These are phyloP conservation scores for Encarsia formosa DNA, from an alignment of 2,888 invertebrate genomes.

Conservation along the genomic window DNA sequence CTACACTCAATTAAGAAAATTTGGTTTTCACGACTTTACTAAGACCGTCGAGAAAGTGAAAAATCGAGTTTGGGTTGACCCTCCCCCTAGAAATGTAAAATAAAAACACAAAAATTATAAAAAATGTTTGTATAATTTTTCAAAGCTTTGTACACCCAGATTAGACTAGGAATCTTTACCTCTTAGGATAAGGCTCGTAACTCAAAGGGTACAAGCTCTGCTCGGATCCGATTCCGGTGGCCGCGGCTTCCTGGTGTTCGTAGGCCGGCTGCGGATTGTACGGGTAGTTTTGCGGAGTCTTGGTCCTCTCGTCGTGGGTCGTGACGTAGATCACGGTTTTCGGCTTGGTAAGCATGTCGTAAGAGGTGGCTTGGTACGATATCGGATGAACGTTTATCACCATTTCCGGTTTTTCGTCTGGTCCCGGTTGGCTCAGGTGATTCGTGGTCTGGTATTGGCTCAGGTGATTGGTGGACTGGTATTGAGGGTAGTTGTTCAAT, in stretches of 20 bases:
- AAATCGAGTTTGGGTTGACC: not conserved
- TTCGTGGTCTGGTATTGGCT: not conserved
- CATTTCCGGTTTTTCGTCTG: slow-evolving; percentile 29
- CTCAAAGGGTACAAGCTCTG: not conserved
- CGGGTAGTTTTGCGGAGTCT: slow-evolving; percentile 35
- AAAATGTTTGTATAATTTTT: not conserved
- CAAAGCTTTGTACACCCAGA: not conserved
- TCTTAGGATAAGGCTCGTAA: slow-evolving; percentile 3
- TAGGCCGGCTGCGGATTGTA: slow-evolving; percentile 6
- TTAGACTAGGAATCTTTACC: not conserved
- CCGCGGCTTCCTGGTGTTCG: slow-evolving; percentile 3
- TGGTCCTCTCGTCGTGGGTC: slow-evolving; percentile 16
- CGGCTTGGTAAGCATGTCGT: slow-evolving; percentile 9
- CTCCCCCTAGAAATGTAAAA: not conserved
- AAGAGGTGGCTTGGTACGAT: slow-evolving; percentile 11
- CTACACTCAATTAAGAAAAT: not conserved
- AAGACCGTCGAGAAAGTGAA: not conserved
- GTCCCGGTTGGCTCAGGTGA: slow-evolving; percentile 1
- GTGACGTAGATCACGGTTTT: slow-evolving; percentile 30
- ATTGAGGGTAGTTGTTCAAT: not conserved
- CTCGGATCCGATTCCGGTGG: no score
- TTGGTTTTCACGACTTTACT: not conserved
- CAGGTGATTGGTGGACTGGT: not conserved
- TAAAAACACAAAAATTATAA: not conserved
- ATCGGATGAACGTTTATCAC: slow-evolving; percentile 23